Percentiles rank a stretch among this genome's conserved stretches.
Conservation (phyloP, 1,140 invertebrate species). For the Cheumatopsyche charites region DNA sequence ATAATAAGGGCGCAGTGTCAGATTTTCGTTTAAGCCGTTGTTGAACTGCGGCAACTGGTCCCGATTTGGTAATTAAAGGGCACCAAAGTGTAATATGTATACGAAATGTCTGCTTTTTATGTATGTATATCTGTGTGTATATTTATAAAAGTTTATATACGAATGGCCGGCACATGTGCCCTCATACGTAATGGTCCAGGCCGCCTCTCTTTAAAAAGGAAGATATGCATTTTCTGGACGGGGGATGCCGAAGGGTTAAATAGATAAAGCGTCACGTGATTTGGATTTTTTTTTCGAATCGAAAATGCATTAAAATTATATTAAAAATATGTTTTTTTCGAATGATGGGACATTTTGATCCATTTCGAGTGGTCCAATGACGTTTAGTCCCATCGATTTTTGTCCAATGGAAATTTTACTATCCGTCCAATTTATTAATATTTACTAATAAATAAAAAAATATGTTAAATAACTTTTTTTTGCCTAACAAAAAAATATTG, state of each 20-base stretch:
- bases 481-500: too few relatives aligned
- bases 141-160: not conserved
- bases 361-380: too few relatives aligned
- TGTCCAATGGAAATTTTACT: too few relatives aligned
- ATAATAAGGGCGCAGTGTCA: not conserved
- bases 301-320: not conserved
- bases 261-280: constrained; percentile 18
- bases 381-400: too few relatives aligned
- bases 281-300: constrained; percentile 11
- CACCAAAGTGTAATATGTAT: constrained; percentile 37
- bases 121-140: constrained; percentile 5
- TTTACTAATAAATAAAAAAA: too few relatives aligned
- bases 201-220: constrained; percentile 45
- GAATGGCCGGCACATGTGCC: constrained; percentile 20
- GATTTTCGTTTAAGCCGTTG: constrained; percentile 19
- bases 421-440: too few relatives aligned
- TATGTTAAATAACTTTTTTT: too few relatives aligned
- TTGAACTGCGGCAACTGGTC: constrained; percentile 33
- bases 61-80: constrained; percentile 48
- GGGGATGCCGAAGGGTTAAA: constrained; percentile 44
- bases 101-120: not conserved
- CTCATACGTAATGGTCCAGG: constrained; percentile 8
- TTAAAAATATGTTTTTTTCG: not conserved
- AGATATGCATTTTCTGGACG: constrained; percentile 48
- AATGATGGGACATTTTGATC: too few relatives aligned